phyloP scores from a whole-genome alignment of 2,888 invertebrate species.

The Gymnocheta viridis region DNA sequence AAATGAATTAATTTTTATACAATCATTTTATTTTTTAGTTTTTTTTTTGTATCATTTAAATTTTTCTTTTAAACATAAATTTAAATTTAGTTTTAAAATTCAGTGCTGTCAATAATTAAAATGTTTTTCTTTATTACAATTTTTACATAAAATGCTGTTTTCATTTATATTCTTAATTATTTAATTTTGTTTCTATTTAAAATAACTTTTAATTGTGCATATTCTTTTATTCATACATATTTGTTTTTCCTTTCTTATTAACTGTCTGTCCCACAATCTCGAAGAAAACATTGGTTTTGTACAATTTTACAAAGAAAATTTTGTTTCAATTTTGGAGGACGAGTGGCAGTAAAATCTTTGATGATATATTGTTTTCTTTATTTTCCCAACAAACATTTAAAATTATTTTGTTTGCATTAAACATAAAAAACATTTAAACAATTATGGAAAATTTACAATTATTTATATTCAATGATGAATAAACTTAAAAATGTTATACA shows the following conservation, averaged over 20 bases:
- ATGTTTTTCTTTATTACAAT: constrained; percentile 62
- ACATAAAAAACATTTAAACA: constrained; percentile 62
- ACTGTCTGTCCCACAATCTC: too few species aligned
- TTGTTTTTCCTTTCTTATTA: neutral
- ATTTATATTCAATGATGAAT: constrained; percentile 22
- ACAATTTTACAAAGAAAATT: too few species aligned
- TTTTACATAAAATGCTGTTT: constrained; percentile 65
- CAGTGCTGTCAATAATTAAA: constrained; percentile 71
- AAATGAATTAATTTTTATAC: constrained; percentile 49
- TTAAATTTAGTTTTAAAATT: constrained; percentile 65
- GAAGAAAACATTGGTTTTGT: too few species aligned
- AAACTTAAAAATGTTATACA: neutral
- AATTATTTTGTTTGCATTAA: constrained; percentile 33
- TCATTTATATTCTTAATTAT: constrained; percentile 24
- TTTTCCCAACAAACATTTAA: constrained; percentile 47
- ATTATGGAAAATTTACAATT: constrained; percentile 58
- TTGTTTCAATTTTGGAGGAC: too few species aligned
- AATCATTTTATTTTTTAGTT: constrained; percentile 47
- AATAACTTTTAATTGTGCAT: constrained; percentile 51
- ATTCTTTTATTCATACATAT: neutral
- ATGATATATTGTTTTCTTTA: constrained; percentile 9
- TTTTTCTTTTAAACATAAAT: constrained; percentile 66
- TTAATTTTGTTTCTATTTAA: constrained; percentile 35
- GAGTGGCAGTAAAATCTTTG: too few species aligned
- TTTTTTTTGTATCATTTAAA: constrained; percentile 48